Conservation (phyloP, 37 sponge, comb jelly and placozoan genomes). For the Spongilla lacustris region DNA sequence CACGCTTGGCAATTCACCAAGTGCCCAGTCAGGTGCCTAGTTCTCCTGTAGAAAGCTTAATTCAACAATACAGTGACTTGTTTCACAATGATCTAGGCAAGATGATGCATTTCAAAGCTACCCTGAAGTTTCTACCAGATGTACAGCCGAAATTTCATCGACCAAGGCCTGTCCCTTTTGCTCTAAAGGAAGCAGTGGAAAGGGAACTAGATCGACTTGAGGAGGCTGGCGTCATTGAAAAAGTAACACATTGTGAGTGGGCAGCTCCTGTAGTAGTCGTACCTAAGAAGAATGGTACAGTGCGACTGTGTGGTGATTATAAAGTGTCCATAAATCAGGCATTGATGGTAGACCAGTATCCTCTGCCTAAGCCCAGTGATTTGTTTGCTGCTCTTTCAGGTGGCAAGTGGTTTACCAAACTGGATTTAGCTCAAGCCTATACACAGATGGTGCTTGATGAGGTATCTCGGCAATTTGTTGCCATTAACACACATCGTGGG, state of each 20-base stretch:
- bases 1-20: background rate
- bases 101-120: slow-evolving; percentile 9
- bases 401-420: slow-evolving; percentile 32
- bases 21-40: background rate
- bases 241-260: slow-evolving; percentile 15
- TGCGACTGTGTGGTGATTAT: slow-evolving; percentile 56
- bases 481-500: slow-evolving; percentile 21
- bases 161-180: slow-evolving; percentile 27
- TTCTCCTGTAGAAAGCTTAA: background rate
- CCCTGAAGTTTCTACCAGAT: background rate
- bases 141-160: slow-evolving; percentile 16
- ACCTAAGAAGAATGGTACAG: slow-evolving; percentile 20
- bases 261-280: slow-evolving; percentile 42
- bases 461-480: background rate
- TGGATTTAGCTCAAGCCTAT: slow-evolving; percentile 41
- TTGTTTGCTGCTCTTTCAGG: slow-evolving; percentile 26
- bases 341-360: slow-evolving; percentile 24
- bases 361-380: slow-evolving; percentile 33
- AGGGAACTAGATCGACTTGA: slow-evolving; percentile 27
- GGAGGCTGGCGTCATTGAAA: slow-evolving; percentile 6
- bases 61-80: slow-evolving; percentile 26
- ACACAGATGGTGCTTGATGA: background rate
- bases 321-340: slow-evolving; percentile 43
- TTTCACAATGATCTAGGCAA: slow-evolving; percentile 27
- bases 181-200: slow-evolving; percentile 6